A percentile compares a stretch with the other conserved stretches of the same genome.
phyloP scores from a whole-genome alignment of 2,113 vertebrate species.

The Anolis carolinensis region DNA sequence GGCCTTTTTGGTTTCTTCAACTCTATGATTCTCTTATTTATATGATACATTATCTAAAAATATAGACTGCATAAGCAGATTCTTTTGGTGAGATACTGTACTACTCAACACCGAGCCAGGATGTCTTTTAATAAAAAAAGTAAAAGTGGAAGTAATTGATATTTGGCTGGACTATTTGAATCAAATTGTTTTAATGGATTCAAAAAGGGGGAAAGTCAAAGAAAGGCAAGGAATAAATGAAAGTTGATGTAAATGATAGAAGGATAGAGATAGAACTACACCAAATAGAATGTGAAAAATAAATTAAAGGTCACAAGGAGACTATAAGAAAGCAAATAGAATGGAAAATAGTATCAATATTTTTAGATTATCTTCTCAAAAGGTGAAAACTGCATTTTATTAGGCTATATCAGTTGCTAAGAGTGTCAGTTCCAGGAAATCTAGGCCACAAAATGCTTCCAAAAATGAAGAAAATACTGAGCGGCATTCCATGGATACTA shows the following conservation, averaged over 20 bases:
- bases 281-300: conserved; percentile 15
- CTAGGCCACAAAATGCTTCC: too few species aligned
- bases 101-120: not conserved
- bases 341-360: not conserved
- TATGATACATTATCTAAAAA: accelerated
- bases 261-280: conserved; percentile 25
- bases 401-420: not conserved
- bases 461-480: too few species aligned
- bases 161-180: conserved; percentile 1
- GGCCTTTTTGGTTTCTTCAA: too few species aligned
- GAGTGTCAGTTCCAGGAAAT: not conserved
- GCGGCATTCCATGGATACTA: too few species aligned
- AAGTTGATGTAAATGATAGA: not conserved
- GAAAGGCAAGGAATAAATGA: conserved; percentile 20
- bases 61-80: accelerated
- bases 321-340: not conserved
- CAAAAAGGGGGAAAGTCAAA: not conserved
- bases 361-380: not conserved
- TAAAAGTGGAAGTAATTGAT: conserved; percentile 14
- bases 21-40: not conserved
- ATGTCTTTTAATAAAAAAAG: conserved; percentile 9
- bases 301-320: conserved; percentile 27
- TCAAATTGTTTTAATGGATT: conserved; percentile 29
- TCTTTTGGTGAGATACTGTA: not conserved
- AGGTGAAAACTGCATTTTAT: conserved; percentile 1